Conservation (phyloP, 23 tunicate genomes). For the Oikopleura dioica region DNA sequence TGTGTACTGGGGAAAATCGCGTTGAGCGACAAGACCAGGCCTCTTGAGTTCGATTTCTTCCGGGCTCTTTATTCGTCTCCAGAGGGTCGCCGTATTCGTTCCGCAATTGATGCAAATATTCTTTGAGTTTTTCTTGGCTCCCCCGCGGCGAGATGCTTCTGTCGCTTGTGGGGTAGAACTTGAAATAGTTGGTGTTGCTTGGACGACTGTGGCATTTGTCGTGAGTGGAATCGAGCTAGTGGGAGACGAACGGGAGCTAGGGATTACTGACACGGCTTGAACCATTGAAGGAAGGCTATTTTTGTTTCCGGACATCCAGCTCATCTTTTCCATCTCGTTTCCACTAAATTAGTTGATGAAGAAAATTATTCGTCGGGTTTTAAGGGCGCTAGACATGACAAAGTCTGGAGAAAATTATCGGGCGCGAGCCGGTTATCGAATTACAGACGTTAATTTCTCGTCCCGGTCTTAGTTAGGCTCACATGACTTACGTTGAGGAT, state of each 20-base stretch:
- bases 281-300: too few relatives aligned
- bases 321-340: too few relatives aligned
- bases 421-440: too few relatives aligned
- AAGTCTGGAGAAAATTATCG: too few relatives aligned
- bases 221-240: background rate
- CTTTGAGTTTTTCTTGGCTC: background rate
- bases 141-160: background rate
- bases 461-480: too few relatives aligned
- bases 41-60: background rate
- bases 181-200: background rate
- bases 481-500: too few relatives aligned
- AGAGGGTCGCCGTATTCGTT: slow-evolving; percentile 1
- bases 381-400: too few relatives aligned
- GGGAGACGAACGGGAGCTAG: background rate
- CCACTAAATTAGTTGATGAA: too few relatives aligned
- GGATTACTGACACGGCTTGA: too few relatives aligned
- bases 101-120: slow-evolving; percentile 4
- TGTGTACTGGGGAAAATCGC: background rate
- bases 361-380: too few relatives aligned
- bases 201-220: background rate
- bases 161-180: background rate
- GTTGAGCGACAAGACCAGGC: background rate
- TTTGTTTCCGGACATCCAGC: too few relatives aligned
- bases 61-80: background rate
- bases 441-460: too few relatives aligned